phyloP scores from a whole-genome alignment of 2,113 vertebrate genomes.

The Irena cyanogastra region DNA sequence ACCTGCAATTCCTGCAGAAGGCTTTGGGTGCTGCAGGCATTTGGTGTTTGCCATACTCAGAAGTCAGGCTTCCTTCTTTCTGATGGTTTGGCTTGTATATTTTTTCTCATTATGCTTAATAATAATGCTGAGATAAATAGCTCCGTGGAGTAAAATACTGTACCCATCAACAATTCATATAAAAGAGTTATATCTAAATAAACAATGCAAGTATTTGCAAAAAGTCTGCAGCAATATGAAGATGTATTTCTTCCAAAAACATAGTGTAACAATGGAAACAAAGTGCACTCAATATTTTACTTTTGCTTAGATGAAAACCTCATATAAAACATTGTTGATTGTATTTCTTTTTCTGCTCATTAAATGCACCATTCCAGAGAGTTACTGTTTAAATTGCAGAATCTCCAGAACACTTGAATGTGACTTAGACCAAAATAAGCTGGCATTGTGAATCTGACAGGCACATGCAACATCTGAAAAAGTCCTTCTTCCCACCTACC shows the following conservation, averaged over 20 bases:
- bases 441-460: background rate
- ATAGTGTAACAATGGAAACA: background rate
- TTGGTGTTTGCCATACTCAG: background rate
- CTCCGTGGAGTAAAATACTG: background rate
- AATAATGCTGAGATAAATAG: slow-evolving; percentile 11
- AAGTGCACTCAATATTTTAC: slow-evolving; percentile 21
- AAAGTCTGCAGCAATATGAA: slow-evolving; percentile 18
- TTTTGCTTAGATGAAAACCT: slow-evolving; percentile 7
- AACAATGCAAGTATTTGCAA: background rate
- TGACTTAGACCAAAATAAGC: background rate
- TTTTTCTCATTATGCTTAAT: slow-evolving; percentile 12
- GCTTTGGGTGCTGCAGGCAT: background rate
- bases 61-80: background rate
- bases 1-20: background rate
- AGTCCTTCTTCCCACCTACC: background rate
- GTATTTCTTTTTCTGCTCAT: slow-evolving; percentile 22
- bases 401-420: background rate
- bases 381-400: background rate
- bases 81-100: background rate
- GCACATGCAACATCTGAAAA: background rate
- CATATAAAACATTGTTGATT: background rate
- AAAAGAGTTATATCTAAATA: slow-evolving; percentile 19
- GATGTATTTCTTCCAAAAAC: slow-evolving; percentile 19
- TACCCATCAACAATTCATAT: slow-evolving; percentile 1
- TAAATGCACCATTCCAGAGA: background rate